Base-by-base conservation (phyloP, 1,140 invertebrate species). In the Tenebrio molitor region DNA sequence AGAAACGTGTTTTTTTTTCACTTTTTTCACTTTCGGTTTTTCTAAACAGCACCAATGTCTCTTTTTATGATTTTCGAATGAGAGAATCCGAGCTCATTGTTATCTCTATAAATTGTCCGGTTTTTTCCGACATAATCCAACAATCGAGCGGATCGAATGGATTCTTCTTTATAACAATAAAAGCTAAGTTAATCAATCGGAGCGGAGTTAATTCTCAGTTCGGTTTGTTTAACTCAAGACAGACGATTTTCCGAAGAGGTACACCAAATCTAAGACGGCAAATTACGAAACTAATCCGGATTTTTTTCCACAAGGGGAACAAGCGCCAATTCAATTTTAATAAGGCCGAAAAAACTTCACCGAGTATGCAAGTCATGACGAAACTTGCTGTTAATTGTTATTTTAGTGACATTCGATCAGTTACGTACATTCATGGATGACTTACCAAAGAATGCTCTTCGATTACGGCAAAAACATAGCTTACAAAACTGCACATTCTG, bases 61-160 rank as follows among this genome's bases (percentile, higher is more conserved):
- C 1, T 58, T 58, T 58, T 58, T 29, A 12, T 10, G 21, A 58
- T 29, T 29, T 58, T n/a, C n/a, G 15, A 19, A 15, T 17, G 44
- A 50, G 7, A 2, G 44, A 50, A 50, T 50, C 16, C 14, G 1
- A 21, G 23, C 23, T 29, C 12, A 29, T 58, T 58, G 50, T 58
- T 58, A 58, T 58, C 23, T 58, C n/a, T 21, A 58, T 33, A 58
- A 58, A 58, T 58, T 58, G 50, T 29, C 10, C 8, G 14, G n/a
- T 34, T 66, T 66, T 66, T 66, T 42, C n/a, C 16, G 12, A 15
- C 21, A 21, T 66, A 66, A 66, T 66, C 7, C 21, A 66, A 14
- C 64, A 66, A 44, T 23, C 36, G 19, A 66, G 64, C 64, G 64
- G 12, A 42, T 12, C 64, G 64, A 66, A 66, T 34, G 33, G 33